A percentile compares a stretch with the other conserved stretches of the same genome.
Conservation (phyloP, 2,888 invertebrate genomes). For the Brenthis ino region DNA sequence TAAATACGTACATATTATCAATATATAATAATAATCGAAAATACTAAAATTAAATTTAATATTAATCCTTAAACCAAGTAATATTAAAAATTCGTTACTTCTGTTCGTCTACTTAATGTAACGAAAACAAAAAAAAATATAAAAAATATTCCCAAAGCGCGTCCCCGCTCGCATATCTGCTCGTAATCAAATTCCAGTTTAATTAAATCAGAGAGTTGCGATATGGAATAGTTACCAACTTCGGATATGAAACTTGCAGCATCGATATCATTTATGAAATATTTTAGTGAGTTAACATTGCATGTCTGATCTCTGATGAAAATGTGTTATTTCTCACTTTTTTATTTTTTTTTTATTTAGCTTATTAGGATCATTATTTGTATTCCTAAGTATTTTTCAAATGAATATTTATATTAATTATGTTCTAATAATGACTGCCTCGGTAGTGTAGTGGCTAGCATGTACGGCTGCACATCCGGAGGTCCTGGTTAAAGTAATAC, state of each 20-base stretch:
- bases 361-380: no score
- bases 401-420: no score
- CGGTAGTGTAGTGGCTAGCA: no score
- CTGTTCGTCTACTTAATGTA: constrained; percentile 2
- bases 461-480: no score
- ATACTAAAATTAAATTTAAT: no score
- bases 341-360: no score
- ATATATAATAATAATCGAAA: no score
- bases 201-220: constrained; percentile 54
- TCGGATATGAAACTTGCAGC: constrained; percentile 30
- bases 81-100: constrained; percentile 9
- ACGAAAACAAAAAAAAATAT: constrained; percentile 22
- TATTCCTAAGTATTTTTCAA: no score
- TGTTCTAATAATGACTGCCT: no score
- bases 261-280: constrained; percentile 30
- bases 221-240: constrained; percentile 44
- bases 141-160: constrained; percentile 37
- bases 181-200: constrained; percentile 54
- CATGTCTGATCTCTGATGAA: not conserved
- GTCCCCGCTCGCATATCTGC: constrained; percentile 33
- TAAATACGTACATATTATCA: no score
- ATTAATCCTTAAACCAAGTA: not conserved
- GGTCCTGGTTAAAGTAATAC: no score
- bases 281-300: constrained; percentile 20
- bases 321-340: no score